Evolutionary conservation across 2,888 invertebrate genomes (phyloP), one percentile per base, ranked within the genome.

Genomic region (Drosophila mimica): DNA sequence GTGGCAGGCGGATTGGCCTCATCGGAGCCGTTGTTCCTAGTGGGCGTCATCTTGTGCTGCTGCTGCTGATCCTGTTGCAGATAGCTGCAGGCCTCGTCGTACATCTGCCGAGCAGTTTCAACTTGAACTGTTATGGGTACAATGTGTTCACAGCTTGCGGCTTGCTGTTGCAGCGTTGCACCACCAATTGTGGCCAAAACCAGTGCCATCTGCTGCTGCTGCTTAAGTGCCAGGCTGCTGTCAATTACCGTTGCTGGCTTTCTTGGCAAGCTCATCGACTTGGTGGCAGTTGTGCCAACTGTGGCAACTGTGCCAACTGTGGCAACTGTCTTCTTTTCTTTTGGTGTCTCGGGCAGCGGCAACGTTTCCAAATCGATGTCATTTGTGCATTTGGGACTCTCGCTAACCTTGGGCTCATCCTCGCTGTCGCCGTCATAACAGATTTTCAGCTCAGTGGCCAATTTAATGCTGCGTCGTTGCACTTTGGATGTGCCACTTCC

Each of bases 361-460:
- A 92, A 40, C 40, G 83, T 72, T 62, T 92, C 92, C 74, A 92
- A 83, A 61, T 90, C 88, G 67, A 71, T 73, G 73, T 66, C 75
- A 81, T 28, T n/a, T 20, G 63, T 57, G 59, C 38, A 9, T 11
- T 33, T 54, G 15, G 36, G 4, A 20, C 54, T 15, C 49, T 46
- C 30, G 20, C 17, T 57, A 40, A 15, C 73, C 85, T 81, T 79
- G 63, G 71, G 70, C 61, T 82, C 81, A 58, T 87, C 79, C 53
- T 84, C 84, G 68, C 67, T 83, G 76, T 79, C 74, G 54, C 72
- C 74, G 25, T 76, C 74, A 66, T 81, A 79, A 70, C 81, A 70
- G 80, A 92, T 92, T 76, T 89, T 85, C 63, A 92, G 88, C 84
- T 92, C 89, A n/a, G 91, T 91, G 72, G 89, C 88, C 73, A 91